phyloP scores from a whole-genome alignment of 1,140 invertebrate genomes.

The Trichoplusia ni region DNA sequence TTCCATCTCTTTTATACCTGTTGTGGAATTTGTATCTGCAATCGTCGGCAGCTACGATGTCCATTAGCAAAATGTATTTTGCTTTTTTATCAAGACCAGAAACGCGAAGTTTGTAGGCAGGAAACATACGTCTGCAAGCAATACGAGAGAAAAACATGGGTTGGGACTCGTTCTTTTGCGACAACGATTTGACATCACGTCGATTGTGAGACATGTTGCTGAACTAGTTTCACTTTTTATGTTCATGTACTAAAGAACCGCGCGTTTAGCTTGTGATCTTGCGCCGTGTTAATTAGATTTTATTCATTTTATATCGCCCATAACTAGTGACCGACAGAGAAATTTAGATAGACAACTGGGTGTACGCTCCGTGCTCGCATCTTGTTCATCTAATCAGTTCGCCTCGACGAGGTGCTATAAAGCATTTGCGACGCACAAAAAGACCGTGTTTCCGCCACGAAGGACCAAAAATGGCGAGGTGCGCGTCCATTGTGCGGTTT shows the following conservation, averaged over 20 bases:
- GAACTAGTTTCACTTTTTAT: constrained; percentile 75
- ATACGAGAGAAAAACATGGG: constrained; percentile 82
- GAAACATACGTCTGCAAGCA: constrained; percentile 93
- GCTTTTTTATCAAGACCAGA: constrained; percentile 96
- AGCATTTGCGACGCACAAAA: constrained; percentile 57
- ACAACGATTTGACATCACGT: constrained; percentile 77
- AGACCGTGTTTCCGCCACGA: constrained; percentile 56
- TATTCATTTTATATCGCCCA: constrained; percentile 34
- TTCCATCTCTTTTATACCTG: constrained; percentile 84
- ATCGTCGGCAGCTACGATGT: constrained; percentile 95
- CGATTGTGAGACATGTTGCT: constrained; percentile 75
- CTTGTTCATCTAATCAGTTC: constrained; percentile 42
- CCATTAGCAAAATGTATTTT: constrained; percentile 97
- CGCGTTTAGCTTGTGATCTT: constrained; percentile 76
- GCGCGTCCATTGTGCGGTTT: constrained; percentile 56
- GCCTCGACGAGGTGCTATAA: constrained; percentile 51
- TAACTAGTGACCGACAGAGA: constrained; percentile 8
- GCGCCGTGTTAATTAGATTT: constrained; percentile 62
- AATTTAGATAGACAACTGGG: neutral
- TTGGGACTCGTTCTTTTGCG: constrained; percentile 84
- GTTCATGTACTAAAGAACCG: constrained; percentile 54
- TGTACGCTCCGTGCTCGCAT: constrained; percentile 16
- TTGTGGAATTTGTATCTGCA: constrained; percentile 98
- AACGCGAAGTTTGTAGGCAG: constrained; percentile 95
- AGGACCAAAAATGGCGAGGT: constrained; percentile 57